Conservation (phyloP, 2,113 vertebrate genomes). For the Dolichotis patagonum region DNA sequence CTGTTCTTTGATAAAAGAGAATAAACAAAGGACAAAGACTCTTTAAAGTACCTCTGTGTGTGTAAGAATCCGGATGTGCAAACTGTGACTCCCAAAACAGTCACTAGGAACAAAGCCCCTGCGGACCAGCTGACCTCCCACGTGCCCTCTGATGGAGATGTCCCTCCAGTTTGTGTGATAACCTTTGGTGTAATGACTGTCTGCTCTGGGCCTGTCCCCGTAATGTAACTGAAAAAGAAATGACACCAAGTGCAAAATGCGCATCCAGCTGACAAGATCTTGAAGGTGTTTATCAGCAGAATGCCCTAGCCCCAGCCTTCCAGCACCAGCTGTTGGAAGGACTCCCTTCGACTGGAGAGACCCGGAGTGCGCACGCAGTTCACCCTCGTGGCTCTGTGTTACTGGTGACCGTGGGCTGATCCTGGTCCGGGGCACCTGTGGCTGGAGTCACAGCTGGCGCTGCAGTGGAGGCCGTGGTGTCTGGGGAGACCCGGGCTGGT, state of each 20-base stretch:
- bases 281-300: slow-evolving; percentile 52
- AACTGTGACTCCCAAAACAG: not conserved
- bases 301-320: slow-evolving; percentile 8
- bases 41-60: not conserved
- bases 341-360: slow-evolving; percentile 21
- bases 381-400: slow-evolving; percentile 72
- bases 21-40: not conserved
- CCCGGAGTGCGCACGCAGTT: slow-evolving; percentile 37
- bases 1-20: slow-evolving; percentile 38
- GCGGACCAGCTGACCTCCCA: not conserved
- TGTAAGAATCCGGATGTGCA: not conserved
- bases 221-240: not conserved
- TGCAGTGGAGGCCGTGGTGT: slow-evolving; percentile 37
- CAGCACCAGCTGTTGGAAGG: not conserved
- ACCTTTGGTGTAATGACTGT: slow-evolving; percentile 24
- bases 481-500: slow-evolving; percentile 19
- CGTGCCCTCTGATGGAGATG: not conserved
- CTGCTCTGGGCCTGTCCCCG: slow-evolving; percentile 32
- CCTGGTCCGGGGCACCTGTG: slow-evolving; percentile 64
- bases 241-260: slow-evolving; percentile 68
- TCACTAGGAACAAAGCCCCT: not conserved
- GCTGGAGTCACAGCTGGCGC: slow-evolving; percentile 60
- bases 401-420: slow-evolving; percentile 58
- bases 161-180: not conserved
- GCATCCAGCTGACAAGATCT: slow-evolving; percentile 67